Percentiles rank a stretch among this genome's conserved stretches.
These are phyloP conservation scores for Phyllotreta cruciferae DNA, from an alignment of 2,888 invertebrate species.

Conservation along the genomic window DNA sequence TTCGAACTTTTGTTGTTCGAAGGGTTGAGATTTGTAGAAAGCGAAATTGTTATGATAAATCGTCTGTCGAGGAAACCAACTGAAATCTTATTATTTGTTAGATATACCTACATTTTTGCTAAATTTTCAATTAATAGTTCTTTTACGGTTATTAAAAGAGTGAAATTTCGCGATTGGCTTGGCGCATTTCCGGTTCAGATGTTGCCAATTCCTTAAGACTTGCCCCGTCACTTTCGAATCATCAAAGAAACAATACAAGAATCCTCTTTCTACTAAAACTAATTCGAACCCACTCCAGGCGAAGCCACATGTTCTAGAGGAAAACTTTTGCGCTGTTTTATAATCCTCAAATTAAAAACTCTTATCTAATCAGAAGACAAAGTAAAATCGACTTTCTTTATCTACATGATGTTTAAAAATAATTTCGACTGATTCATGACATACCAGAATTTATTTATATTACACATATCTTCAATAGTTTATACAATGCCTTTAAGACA, in stretches of 20 bases:
- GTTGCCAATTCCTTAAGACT: not conserved
- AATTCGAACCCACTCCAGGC: not conserved
- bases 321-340: conserved; percentile 7
- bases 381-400: conserved; percentile 14
- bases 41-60: conserved; percentile 24
- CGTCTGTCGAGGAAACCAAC: conserved; percentile 4
- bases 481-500: conserved; percentile 22
- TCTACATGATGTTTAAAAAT: conserved; percentile 14
- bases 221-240: conserved; percentile 8
- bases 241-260: conserved; percentile 12
- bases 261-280: too few species aligned
- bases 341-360: conserved; percentile 12
- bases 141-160: not conserved
- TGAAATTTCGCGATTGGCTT: not conserved
- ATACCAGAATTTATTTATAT: conserved; percentile 19
- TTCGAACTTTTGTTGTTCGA: conserved; percentile 23
- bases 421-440: conserved; percentile 20
- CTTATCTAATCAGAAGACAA: conserved; percentile 19
- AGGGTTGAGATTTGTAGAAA: conserved; percentile 28
- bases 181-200: conserved; percentile 2
- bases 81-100: conserved; percentile 14
- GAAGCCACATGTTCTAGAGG: conserved; percentile 1
- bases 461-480: conserved; percentile 22
- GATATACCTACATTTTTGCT: too few species aligned
- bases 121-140: not conserved